Percentiles rank a stretch among this genome's conserved stretches.
Evolutionary conservation across 2,888 invertebrate genomes (phyloP).

Genomic region (Romanomermis culicivorax): DNA sequence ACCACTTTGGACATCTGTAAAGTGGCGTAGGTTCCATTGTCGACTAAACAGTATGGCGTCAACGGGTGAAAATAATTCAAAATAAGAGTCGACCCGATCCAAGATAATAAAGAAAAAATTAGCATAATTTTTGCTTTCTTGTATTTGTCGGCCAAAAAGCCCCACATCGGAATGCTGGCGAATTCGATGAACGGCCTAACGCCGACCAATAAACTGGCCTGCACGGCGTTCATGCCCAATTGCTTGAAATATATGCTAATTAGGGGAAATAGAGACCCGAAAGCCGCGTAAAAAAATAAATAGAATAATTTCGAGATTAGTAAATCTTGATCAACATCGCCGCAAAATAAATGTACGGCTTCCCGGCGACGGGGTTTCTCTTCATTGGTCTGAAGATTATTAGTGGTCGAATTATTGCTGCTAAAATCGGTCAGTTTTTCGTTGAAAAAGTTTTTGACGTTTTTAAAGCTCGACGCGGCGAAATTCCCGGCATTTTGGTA

Average conservation of each 20-base stretch:
- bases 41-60: constrained; percentile 39
- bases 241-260: constrained; percentile 99
- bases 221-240: constrained; percentile 88
- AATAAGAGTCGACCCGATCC: constrained; percentile 89
- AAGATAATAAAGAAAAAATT: constrained; percentile 67
- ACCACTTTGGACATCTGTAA: constrained; percentile 5
- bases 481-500: background rate
- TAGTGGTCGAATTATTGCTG: no score
- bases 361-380: no score
- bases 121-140: constrained; percentile 44
- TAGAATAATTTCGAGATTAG: constrained; percentile 90
- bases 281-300: constrained; percentile 97
- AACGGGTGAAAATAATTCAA: constrained; percentile 84
- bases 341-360: constrained; percentile 35
- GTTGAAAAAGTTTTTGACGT: no score
- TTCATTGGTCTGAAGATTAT: no score
- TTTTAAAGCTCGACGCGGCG: no score
- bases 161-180: constrained; percentile 92
- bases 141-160: constrained; percentile 65
- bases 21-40: constrained; percentile 8
- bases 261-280: constrained; percentile 87
- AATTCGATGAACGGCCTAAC: constrained; percentile 91
- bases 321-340: constrained; percentile 65
- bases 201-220: constrained; percentile 44
- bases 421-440: no score